phyloP scores from a whole-genome alignment of 2,113 vertebrate genomes.

The Phainopepla nitens region DNA sequence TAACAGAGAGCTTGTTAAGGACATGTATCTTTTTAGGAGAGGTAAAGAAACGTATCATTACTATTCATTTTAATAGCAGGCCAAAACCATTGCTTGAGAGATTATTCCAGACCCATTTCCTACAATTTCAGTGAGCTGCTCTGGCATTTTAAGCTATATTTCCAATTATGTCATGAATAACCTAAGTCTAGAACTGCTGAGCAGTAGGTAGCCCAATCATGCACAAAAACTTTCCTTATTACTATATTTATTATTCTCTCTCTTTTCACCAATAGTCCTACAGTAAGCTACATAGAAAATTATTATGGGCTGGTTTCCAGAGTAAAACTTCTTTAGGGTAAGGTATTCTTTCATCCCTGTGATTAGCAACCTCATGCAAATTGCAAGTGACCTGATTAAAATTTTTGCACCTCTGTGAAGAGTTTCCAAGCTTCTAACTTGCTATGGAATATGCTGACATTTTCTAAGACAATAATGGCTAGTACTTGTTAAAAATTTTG shows the following conservation, averaged over 20 bases:
- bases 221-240: neutral
- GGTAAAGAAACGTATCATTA: neutral
- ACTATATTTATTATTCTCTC: neutral
- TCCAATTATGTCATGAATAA: neutral
- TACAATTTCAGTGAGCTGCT: neutral
- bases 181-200: neutral
- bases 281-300: neutral
- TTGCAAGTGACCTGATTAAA: neutral
- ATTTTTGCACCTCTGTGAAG: neutral
- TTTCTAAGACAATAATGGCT: neutral
- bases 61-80: neutral
- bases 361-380: neutral
- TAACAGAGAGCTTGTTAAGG: neutral
- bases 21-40: neutral
- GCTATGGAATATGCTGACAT: neutral
- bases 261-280: neutral
- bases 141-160: neutral
- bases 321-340: neutral
- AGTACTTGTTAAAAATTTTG: neutral
- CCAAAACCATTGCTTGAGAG: neutral
- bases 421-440: neutral
- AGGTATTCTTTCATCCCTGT: neutral
- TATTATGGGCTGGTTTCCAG: neutral
- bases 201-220: neutral
- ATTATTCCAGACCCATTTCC: neutral